Evolutionary conservation across 2,797 vertebrate genomes (phyloP).

Genomic region (Pangasius larnaudii): DNA sequence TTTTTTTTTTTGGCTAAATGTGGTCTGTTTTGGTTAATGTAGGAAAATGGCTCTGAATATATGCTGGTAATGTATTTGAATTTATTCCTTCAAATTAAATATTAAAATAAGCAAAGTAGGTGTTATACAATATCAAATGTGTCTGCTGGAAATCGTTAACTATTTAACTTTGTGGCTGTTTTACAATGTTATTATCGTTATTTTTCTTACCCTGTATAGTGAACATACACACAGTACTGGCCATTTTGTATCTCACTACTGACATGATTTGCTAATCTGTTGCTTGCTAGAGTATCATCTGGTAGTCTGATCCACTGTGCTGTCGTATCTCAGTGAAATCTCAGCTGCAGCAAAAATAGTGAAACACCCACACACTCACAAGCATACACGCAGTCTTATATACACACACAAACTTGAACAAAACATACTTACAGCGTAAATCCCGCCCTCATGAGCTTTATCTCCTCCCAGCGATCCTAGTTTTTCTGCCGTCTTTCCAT

Average conservation of each 20-base stretch:
- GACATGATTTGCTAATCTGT: neutral
- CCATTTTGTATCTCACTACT: too few species aligned
- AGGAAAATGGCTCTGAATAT: neutral
- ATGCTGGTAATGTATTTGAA: neutral
- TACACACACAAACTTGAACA: too few species aligned
- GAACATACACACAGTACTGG: neutral
- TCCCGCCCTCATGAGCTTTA: constrained; percentile 91
- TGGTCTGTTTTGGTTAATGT: neutral
- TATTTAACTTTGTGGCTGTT: neutral
- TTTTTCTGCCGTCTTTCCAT: constrained; percentile 85
- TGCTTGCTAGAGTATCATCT: neutral
- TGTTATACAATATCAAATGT: neutral
- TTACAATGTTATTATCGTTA: too few species aligned
- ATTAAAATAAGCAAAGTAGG: neutral
- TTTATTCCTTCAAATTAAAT: neutral
- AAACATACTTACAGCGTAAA: constrained; percentile 89
- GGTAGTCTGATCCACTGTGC: neutral
- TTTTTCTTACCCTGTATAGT: neutral
- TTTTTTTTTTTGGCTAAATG: neutral
- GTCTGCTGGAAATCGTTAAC: neutral
- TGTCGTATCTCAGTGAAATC: neutral
- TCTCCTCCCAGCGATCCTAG: constrained; percentile 80
- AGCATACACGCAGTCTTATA: too few species aligned
- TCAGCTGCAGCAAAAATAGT: neutral
- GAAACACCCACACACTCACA: neutral